Percentiles rank a stretch among this genome's conserved stretches.
Evolutionary conservation across 2,797 vertebrate species (phyloP).

Genomic region (Etheostoma nigrum): DNA sequence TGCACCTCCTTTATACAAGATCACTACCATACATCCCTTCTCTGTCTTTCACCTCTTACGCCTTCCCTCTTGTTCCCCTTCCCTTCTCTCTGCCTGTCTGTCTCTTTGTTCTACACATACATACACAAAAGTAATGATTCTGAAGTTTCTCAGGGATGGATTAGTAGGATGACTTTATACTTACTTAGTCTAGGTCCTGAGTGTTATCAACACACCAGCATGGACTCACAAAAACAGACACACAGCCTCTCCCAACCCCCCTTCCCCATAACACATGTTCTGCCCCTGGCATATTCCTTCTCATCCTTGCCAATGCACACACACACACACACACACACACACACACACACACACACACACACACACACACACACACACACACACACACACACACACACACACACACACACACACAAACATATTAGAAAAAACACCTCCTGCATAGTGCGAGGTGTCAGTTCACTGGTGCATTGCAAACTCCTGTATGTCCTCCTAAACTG

Average conservation of each 20-base stretch:
- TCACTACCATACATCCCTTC: slow-evolving; percentile 53
- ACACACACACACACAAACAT: slow-evolving; percentile 11
- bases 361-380: not conserved
- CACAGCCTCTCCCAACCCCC: not conserved
- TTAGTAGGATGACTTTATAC: slow-evolving; percentile 37
- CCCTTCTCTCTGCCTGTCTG: slow-evolving; percentile 7
- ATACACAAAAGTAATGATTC: slow-evolving; percentile 35
- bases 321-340: slow-evolving; percentile 10
- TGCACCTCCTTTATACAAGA: slow-evolving; percentile 71
- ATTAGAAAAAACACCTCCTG: slow-evolving; percentile 32
- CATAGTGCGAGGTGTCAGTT: slow-evolving; percentile 45
- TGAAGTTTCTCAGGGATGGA: slow-evolving; percentile 47
- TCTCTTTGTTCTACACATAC: slow-evolving; percentile 43
- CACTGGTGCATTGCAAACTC: slow-evolving; percentile 69
- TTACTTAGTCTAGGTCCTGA: slow-evolving; percentile 21
- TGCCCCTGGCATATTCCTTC: slow-evolving; percentile 7
- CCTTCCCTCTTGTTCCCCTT: slow-evolving; percentile 35
- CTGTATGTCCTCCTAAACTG: slow-evolving; percentile 69
- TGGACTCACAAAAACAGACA: slow-evolving; percentile 10
- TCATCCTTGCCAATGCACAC: not conserved
- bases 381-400: slow-evolving; percentile 23
- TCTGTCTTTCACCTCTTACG: slow-evolving; percentile 55
- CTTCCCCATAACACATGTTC: slow-evolving; percentile 12
- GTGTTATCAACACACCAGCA: slow-evolving; percentile 12
- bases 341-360: slow-evolving; percentile 35